Evolutionary conservation across 2,113 vertebrate genomes (phyloP), one percentile per base, ranked within the genome.

Genomic region (Melozone crissalis): DNA sequence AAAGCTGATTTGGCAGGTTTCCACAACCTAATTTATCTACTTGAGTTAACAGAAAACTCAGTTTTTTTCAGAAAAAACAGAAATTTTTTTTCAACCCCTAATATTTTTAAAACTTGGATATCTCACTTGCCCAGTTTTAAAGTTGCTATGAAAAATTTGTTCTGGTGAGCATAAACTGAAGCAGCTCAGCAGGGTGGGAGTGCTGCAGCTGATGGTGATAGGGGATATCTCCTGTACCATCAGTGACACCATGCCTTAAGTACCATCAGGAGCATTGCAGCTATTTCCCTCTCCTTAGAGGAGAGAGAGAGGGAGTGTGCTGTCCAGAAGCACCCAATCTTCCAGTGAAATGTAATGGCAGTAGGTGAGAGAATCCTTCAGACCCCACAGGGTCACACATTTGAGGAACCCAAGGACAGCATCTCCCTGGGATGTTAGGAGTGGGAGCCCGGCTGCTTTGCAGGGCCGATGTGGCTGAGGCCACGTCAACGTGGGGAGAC

Each of bases 401-500:
- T 22, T 13, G 21, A 21, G 13, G 37, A 69, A 8, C 15, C n/a
- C 18, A 12, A 58, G 39, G 28, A 84, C 13, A 71, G 7, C 43
- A 33, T 44, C 24, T 4, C 7, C 6, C 2, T 21, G n/a, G 23
- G 15, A 54, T 15, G 58, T n/a, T 35, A 17, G 27, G 51, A 21
- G 6, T 15, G 22, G 44, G 58, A 83, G 31, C 31, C 19, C 1
- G 0, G 11, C 33, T 4, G 7, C 21, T n/a, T 52, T 28, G 41
- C 49, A 68, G 17, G 51, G 43, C 55, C 0, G 0, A 43, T 6
- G 30, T 0, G 0, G 52, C 31, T 46, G 33, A 43, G 57, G 44
- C 62, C 17, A 7, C 0, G 0, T 22, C 1, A 4, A 55, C 43
- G 26, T 41, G 61, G 39, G 52, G 30, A 78, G 27, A 63, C 14